Conservation (phyloP, 1,140 invertebrate species). For the Calephelis nemesis region DNA sequence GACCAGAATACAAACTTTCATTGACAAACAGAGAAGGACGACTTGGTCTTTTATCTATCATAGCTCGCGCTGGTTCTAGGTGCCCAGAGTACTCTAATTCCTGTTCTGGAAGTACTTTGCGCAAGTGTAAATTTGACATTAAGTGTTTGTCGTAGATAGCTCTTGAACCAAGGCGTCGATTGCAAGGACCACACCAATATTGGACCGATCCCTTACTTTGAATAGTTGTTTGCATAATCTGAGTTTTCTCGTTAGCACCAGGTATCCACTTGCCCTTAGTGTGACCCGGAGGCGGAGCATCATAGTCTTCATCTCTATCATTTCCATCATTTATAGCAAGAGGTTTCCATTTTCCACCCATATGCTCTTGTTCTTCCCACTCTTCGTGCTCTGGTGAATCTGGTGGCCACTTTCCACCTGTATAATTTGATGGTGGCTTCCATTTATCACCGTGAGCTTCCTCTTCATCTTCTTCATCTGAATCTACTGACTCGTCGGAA, state of each 20-base stretch:
- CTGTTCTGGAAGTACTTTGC: constrained; percentile 83
- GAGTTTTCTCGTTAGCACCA: constrained; percentile 79
- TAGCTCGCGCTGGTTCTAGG: constrained; percentile 53
- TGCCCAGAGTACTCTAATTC: constrained; percentile 81
- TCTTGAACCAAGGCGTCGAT: constrained; percentile 85
- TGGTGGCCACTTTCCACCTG: constrained; percentile 86
- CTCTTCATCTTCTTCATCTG: constrained; percentile 82
- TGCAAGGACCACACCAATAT: constrained; percentile 90
- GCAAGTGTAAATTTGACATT: constrained; percentile 85
- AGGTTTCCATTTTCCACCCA: constrained; percentile 86
- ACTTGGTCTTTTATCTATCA: constrained; percentile 52
- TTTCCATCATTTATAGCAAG: constrained; percentile 78
- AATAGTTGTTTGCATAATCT: constrained; percentile 75
- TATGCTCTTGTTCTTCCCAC: constrained; percentile 80
- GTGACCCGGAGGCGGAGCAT: constrained; percentile 83
- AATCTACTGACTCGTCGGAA: constrained; percentile 77
- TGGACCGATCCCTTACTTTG: constrained; percentile 79
- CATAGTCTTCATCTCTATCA: constrained; percentile 70
- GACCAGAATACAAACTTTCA: constrained; percentile 44
- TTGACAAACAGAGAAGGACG: constrained; percentile 58
- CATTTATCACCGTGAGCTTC: constrained; percentile 83
- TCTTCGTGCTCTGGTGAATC: constrained; percentile 68
- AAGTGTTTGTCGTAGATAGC: constrained; percentile 88
- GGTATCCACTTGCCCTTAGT: constrained; percentile 90
- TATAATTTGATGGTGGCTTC: constrained; percentile 85